These are phyloP conservation scores for Cassiopea xamachana DNA, from an alignment of 30 jellyfish, hydroid and myxozoan species.

Conservation along the genomic window DNA sequence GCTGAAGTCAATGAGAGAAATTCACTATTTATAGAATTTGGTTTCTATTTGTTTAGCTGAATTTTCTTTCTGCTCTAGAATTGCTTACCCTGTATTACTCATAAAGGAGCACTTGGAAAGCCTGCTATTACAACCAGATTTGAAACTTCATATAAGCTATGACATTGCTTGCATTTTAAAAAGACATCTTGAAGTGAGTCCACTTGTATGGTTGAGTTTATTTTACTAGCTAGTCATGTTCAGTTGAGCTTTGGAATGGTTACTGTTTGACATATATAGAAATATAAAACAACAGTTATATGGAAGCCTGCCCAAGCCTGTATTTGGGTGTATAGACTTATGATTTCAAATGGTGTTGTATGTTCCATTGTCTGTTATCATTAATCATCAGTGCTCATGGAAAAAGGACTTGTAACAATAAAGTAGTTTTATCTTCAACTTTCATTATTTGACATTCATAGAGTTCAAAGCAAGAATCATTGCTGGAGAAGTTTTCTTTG, in stretches of 20 bases:
- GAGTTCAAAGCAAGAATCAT: not conserved
- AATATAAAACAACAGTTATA: too few relatives aligned
- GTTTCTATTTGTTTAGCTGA: not conserved
- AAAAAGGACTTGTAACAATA: not conserved
- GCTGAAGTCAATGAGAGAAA: too few relatives aligned
- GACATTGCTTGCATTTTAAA: constrained; percentile 8
- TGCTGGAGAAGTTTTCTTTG: constrained; percentile 10
- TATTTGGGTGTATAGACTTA: too few relatives aligned
- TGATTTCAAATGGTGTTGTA: too few relatives aligned
- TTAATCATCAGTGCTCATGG: too few relatives aligned
- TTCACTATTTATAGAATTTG: too few relatives aligned
- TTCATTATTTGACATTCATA: not conserved
- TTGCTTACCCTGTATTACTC: not conserved
- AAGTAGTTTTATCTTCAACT: not conserved
- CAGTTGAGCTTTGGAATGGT: too few relatives aligned
- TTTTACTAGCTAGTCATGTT: too few relatives aligned
- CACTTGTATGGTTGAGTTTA: not conserved
- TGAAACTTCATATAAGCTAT: not conserved
- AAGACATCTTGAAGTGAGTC: constrained; percentile 9
- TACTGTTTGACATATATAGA: too few relatives aligned
- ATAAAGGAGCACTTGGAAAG: not conserved
- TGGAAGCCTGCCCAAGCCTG: too few relatives aligned
- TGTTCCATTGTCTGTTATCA: too few relatives aligned
- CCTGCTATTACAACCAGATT: not conserved
- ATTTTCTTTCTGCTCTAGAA: not conserved